A percentile compares a stretch with the other conserved stretches of the same genome.
Evolutionary conservation across 2,888 invertebrate species (phyloP).

Genomic region (Ctena decussata): DNA sequence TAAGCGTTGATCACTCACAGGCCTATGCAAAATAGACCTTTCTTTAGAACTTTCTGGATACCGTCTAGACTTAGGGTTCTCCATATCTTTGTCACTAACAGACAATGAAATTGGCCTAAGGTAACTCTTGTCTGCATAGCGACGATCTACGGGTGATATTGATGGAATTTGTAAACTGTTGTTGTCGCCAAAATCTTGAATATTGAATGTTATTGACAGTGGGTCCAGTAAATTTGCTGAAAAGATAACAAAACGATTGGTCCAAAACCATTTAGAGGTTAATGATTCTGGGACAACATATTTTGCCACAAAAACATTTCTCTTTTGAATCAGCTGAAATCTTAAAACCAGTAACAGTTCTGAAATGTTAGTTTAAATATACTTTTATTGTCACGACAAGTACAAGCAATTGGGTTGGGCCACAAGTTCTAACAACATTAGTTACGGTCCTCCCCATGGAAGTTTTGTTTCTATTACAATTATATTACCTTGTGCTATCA

Average conservation of each 20-base stretch:
- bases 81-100: not conserved
- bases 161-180: slow-evolving; percentile 56
- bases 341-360: too few species aligned
- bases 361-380: too few species aligned
- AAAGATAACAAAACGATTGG: not conserved
- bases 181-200: slow-evolving; percentile 42
- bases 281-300: too few species aligned
- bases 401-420: too few species aligned
- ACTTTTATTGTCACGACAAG: too few species aligned
- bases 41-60: not conserved
- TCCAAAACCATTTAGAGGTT: too few species aligned
- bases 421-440: too few species aligned
- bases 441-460: too few species aligned
- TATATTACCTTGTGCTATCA: too few species aligned
- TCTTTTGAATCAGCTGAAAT: too few species aligned
- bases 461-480: too few species aligned
- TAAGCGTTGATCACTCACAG: slow-evolving; percentile 63
- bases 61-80: not conserved
- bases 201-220: slow-evolving; percentile 46
- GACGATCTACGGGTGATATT: slow-evolving; percentile 48
- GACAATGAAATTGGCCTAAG: not conserved
- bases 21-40: slow-evolving; percentile 30
- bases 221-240: slow-evolving; percentile 59
- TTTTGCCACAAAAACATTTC: too few species aligned
- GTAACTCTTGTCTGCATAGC: not conserved